A percentile compares a stretch with the other conserved stretches of the same genome.
phyloP scores from a whole-genome alignment of 2,113 vertebrate species.

The Colinus virginianus region DNA sequence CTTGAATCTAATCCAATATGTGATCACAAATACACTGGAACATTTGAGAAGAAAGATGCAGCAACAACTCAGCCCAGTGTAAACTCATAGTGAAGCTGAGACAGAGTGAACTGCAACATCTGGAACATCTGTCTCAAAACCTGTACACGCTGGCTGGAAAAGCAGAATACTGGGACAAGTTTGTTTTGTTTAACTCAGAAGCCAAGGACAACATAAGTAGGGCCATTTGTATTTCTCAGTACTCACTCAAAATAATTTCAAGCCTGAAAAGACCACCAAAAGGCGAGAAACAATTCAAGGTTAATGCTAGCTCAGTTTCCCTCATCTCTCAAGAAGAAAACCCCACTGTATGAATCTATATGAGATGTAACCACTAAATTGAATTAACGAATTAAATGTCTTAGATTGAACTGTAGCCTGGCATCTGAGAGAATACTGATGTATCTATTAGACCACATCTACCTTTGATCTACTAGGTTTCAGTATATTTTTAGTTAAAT shows the following conservation, averaged over 20 bases:
- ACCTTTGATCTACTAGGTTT: constrained; percentile 35
- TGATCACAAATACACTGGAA: not conserved
- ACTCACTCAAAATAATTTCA: constrained; percentile 22
- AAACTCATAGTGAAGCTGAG: not conserved
- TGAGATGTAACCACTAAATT: constrained; percentile 2
- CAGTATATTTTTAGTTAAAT: constrained; percentile 27
- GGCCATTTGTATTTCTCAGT: constrained; percentile 44
- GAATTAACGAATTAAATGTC: constrained; percentile 45
- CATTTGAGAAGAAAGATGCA: not conserved
- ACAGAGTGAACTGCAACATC: not conserved
- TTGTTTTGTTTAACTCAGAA: constrained; percentile 20
- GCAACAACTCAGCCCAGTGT: not conserved
- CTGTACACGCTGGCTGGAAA: not conserved
- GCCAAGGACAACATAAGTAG: constrained; percentile 51
- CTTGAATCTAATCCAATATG: not conserved
- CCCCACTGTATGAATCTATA: not conserved
- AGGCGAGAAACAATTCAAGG: constrained; percentile 32
- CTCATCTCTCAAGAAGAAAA: constrained; percentile 24
- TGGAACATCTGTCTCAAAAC: not conserved
- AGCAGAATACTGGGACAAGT: not conserved
- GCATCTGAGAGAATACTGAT: not conserved
- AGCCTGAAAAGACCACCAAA: constrained; percentile 47
- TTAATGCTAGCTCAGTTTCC: not conserved
- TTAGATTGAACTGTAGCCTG: constrained; percentile 33
- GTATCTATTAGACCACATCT: constrained; percentile 41